Base-by-base conservation (phyloP, 2,113 vertebrate genomes). In the Amazona guildingii region DNA sequence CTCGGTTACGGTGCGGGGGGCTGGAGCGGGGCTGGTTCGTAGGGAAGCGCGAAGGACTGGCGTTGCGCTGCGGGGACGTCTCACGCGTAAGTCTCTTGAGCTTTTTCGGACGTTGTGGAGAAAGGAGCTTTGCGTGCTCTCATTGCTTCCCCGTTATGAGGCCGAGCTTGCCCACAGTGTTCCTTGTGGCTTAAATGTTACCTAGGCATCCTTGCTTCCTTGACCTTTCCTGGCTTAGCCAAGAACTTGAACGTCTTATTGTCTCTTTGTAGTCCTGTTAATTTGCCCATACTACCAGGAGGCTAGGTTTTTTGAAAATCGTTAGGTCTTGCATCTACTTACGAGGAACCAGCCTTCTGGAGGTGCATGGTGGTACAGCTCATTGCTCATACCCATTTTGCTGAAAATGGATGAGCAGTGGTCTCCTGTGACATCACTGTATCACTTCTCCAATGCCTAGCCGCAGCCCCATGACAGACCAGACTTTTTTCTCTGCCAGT, bases 391-490 rank as follows among this genome's bases (percentile, higher is more conserved):
- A 33, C 11, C 7, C 3, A 0, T 41, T 52, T 28, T 63, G 7
- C 20, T 41, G 5, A 12, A 73, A 69, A 20, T 4, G 20, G n/a
- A 17, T 69, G 8, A 8, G 33, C 7, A 77, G 0, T 27, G 24
- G 3, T 16, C 7, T 63, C 52, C 3, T 46, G 4, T 43, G 55
- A 33, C 7, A 21, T 28, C 18, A 4, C 4, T 21, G 5, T n/a
- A 3, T 74, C 3, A 0, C 2, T 54, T 63, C 3, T 29, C 7
- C 25, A 9, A 0, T 31, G 16, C 37, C 8, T 41, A 21, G 44
- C 10, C 1, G 1, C 55, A 64, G 35, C 20, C 25, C 7, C 1
- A 0, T 33, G 39, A 35, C 15, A 44, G 23, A 4, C 10, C 21
- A 59, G 46, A 8, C 11, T 70, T 27, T 35, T 29, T 41, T 51